Evolutionary conservation across 2,113 vertebrate species (phyloP), one percentile per base, ranked within the genome.

Genomic region (Indicator maculatus): DNA sequence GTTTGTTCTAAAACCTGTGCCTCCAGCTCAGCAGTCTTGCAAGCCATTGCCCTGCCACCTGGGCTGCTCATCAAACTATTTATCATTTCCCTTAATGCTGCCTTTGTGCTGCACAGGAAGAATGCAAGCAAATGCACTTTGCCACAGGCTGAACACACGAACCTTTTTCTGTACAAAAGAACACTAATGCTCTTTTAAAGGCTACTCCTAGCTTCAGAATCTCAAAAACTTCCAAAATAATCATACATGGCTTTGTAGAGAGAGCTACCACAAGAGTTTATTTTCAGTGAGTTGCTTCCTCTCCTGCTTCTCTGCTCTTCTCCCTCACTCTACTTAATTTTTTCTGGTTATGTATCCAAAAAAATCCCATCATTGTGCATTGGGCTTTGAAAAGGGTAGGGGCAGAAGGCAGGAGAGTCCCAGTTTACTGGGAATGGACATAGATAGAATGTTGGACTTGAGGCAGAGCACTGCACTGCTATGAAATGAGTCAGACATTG

Each of bases 31-130:
- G 88, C 90, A 96, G 96, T 73, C 86, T 96, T 96, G 96, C 30
- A 2, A 92, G 94, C 88, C 76, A 97, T 90, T 93, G 95, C 80
- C 93, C 67, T 27, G 97, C 96, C 96, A 98, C 96, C 97, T 98
- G 98, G 96, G 91, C 92, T 86, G 86, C 79, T 96, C 96, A 78
- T 95, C 88, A 96, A 92, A 73, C 93, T 93, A 97, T 98, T 98
- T 93, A 97, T 98, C 96, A 97, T 94, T 94, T 94, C 78, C 16
- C 17, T 93, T 96, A 97, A 96, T 95, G 83, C 90, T 87, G 89
- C 70, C 91, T 96, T 96, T 89, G 67, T 95, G 79, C 60, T 83
- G 21, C 63, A 94, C 91, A 96, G 90, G 96, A 80, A 96, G 88
- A 96, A 93, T 96, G 83, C 41, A 75, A 60, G 56, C 31, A 89